Evolutionary conservation across 2,797 vertebrate genomes (phyloP), one percentile per base, ranked within the genome.

Genomic region (Enteromius fasciolatus): DNA sequence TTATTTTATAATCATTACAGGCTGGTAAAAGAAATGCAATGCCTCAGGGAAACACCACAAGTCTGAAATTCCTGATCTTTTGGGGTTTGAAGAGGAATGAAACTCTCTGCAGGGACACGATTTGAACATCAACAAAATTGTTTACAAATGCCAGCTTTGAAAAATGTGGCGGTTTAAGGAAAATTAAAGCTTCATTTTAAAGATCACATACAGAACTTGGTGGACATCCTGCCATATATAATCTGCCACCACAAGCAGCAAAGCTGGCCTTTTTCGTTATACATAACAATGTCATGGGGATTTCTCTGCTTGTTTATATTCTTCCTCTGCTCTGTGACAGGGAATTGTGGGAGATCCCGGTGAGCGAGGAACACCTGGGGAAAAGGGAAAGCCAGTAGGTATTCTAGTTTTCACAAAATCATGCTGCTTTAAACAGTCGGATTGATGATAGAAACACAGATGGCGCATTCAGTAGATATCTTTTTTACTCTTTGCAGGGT

Each of bases 301-400:
- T 76, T 28, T 81, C 5, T 52, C 69, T 44, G 64, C 10, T 63
- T 70, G 50, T 68, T 41, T 74, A 25, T 78, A 33, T 50, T 73
- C 33, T 63, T 25, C 69, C 20, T 86, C 81, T 80, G 66, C 87
- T 48, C 76, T 83, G 89, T 89, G 54, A 83, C 89, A 96, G 96
- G 95, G 95, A 8, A 91, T 94, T 86, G 86, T 95, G n/a, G 95
- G 96, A 88, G 94, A 96, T 91, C 91, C 95, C 82, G 95, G 95
- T 82, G 93, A 95, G 72, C 91, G 82, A 50, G 95, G 96, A 84
- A 0, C 83, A 77, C 0, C 92, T 69, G 95, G 94, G 89, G 87
- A 90, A 78, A 96, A 96, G 88, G 95, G 95, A 74, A 89, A 86
- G 57, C 94, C 94, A 48, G 95, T 96, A 93, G 67, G 94, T 93